Percentiles rank a stretch among this genome's conserved stretches.
These are phyloP conservation scores for Ptilorrhoa leucosticta DNA, from an alignment of 2,113 vertebrate species.

Conservation along the genomic window DNA sequence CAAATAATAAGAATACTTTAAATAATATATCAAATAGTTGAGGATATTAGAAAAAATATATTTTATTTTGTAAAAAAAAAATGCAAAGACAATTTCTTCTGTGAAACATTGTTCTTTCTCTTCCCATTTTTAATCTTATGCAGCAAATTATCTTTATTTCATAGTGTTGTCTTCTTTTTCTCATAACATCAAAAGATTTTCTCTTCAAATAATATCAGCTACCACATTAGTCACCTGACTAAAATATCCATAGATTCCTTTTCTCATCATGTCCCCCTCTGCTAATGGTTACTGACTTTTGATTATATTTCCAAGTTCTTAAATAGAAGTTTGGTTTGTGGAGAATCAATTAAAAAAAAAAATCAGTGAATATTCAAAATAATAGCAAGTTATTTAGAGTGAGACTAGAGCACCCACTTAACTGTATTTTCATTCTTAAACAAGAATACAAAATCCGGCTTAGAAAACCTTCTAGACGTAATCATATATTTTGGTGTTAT, in stretches of 20 bases:
- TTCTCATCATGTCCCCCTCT: neutral
- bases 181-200: neutral
- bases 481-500: neutral
- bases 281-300: neutral
- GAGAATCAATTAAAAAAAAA: neutral
- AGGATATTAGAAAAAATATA: neutral
- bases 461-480: neutral
- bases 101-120: fast-evolving
- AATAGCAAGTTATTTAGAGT: neutral
- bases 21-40: neutral
- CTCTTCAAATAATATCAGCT: neutral
- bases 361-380: neutral
- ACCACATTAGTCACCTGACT: neutral
- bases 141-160: neutral
- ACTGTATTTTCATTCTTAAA: neutral
- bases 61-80: neutral
- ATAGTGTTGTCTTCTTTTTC: neutral
- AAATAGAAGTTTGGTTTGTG: neutral
- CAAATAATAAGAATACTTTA: neutral
- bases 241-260: neutral
- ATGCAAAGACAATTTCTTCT: neutral
- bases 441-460: neutral
- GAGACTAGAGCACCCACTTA: neutral
- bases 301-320: neutral
- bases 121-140: fast-evolving